Evolutionary conservation across 2,797 vertebrate species (phyloP), one percentile per base, ranked within the genome.

Genomic region (Manis crassicaudata): DNA sequence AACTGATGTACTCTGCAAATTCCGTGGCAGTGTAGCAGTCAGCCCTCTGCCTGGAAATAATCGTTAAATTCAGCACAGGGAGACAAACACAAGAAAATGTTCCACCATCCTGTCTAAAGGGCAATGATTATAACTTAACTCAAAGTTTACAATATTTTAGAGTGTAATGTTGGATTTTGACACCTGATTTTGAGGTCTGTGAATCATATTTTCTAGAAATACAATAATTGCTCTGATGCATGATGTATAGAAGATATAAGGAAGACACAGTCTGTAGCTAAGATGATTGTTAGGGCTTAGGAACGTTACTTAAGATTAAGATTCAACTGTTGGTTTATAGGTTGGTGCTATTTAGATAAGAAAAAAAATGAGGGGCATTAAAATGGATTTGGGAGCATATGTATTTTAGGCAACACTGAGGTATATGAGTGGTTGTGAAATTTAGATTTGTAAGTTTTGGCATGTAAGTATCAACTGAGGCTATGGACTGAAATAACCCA

Each of bases 341-440:
- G 3, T 56, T 90, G 3, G 13, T 79, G 16, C 1, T 90, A 11
- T 62, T 95, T 2, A 63, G 2, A 54, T 72, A 32, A 83, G 67
- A 62, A 72, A n/a, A 75, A 40, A 16, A 77, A 5, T 56, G 8
- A 56, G 3, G 10, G 14, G 9, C 88, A 81, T 50, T 0, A 87
- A 79, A 82, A 2, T n/a, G 14, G 2, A 52, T 70, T 76, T 32
- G 2, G 14, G 1, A 4, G 0, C 0, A 6, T 58, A 27, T 18
- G 0, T 21, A 54, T 58, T 81, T 50, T 32, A 81, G 20, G 10
- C 17, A 89, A 54, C 7, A 83, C 4, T 37, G 73, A 89, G 3
- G 27, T 23, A 63, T 70, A 29, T 25, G 14, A 81, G 14, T 46
- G 0, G 29, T 35, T 58, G 13, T 73, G 7, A 93, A 40, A 75